A percentile compares a stretch with the other conserved stretches of the same genome.
Conservation (phyloP, 2,113 vertebrate genomes). For the Misgurnus mizolepis region DNA sequence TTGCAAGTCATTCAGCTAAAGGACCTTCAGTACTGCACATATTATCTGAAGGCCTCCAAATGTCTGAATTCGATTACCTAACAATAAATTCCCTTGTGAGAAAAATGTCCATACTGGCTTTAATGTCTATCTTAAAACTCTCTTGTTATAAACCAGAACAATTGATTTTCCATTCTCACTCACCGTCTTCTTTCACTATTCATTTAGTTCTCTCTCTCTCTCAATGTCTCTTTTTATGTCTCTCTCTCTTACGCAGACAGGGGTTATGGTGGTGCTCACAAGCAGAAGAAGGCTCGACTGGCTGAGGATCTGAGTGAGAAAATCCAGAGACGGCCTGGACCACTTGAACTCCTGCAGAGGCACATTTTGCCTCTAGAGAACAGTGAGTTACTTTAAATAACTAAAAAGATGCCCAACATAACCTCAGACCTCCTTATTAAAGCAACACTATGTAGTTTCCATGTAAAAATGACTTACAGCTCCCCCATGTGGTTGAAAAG, state of each 20-base stretch:
- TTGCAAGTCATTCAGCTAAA: constrained; percentile 33
- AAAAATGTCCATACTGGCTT: constrained; percentile 14
- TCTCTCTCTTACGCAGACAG: constrained; percentile 60
- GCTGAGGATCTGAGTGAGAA: constrained; percentile 73
- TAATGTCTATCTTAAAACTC: constrained; percentile 3
- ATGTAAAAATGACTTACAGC: too few species aligned
- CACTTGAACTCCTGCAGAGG: constrained; percentile 70
- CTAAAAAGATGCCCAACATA: constrained; percentile 2
- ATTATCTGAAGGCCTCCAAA: constrained; percentile 21
- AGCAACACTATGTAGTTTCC: too few species aligned
- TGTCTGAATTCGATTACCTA: constrained; percentile 27
- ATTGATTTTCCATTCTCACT: constrained; percentile 28
- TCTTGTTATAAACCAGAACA: constrained; percentile 16
- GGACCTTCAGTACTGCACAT: constrained; percentile 21
- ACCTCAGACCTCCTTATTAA: constrained; percentile 6
- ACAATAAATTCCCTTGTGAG: constrained; percentile 18
- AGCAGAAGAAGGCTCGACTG: constrained; percentile 76
- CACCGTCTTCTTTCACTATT: constrained; percentile 27
- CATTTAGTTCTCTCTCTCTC: constrained; percentile 43
- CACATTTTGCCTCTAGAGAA: constrained; percentile 64
- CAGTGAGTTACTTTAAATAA: constrained; percentile 46
- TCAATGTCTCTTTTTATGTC: constrained; percentile 35
- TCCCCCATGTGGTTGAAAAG: too few species aligned
- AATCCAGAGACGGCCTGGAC: constrained; percentile 68
- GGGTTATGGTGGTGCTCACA: constrained; percentile 63